Base-by-base conservation (phyloP, 2,797 vertebrate genomes). In the Mus spretus region DNA sequence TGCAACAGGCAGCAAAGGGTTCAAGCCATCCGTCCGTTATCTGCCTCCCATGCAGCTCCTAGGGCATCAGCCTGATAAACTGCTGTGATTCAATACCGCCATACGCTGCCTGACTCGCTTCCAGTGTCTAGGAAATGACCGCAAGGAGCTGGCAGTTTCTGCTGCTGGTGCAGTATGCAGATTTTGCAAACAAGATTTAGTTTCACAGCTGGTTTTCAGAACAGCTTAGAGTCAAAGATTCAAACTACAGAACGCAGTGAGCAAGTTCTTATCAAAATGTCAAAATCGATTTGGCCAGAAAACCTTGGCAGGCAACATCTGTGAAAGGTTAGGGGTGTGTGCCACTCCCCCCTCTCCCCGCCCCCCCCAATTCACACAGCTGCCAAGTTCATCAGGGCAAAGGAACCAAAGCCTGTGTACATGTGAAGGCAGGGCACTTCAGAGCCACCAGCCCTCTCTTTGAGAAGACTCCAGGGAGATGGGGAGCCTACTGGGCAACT, bases 241-340 rank as follows among this genome's bases (percentile, higher is more conserved):
- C 97, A 95, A 89, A 92, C 85, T 31, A 89, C 89, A 86, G 92
- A 97, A 94, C 93, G 81, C 63, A 11, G 89, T 0, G 11, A 93
- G 93, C 40, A 67, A 53, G 90, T 79, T 97, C 97, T 97, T 96
- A 97, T 97, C 97, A 96, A 98, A 98, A 97, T 96, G 97, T 97
- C 98, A 97, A 53, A 83, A 97, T 97, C 89, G 90, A 98, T 97
- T 97, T 96, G 92, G 88, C 94, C 85, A 83, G 93, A 93, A 96
- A 97, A 91, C 93, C 92, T 95, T 61, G 82, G 72, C 96, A 74
- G 11, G 90, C 83, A 96, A 97, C 95, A 96, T 92, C 96, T 97
- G 95, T 63, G 93, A 81, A 92, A 91, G 95, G 97, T 86, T 70
- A 74, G 89, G 34, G 86, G 81, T 1, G 40, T 40, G 67, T 5